Evolutionary conservation across 2,113 vertebrate genomes (phyloP).

Genomic region (Paradisaea rubra): DNA sequence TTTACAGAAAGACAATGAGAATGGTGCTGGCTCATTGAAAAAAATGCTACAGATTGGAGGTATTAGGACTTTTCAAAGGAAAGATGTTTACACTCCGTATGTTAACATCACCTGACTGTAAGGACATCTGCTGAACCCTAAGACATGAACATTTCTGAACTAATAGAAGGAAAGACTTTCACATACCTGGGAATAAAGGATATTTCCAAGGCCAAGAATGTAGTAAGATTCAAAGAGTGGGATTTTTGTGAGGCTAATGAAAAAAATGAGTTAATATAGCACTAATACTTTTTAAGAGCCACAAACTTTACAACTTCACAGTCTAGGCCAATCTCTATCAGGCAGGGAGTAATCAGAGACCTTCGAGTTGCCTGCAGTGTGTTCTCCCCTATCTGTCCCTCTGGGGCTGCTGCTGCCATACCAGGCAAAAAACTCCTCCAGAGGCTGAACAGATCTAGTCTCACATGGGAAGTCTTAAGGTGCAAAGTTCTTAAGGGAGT

Average conservation of each 20-base stretch:
- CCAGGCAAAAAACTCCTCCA: not conserved
- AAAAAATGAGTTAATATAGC: not conserved
- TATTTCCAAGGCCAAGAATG: not conserved
- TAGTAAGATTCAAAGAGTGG: not conserved
- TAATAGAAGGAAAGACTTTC: not conserved
- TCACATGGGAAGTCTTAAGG: not conserved
- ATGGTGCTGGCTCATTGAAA: not conserved
- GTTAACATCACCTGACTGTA: not conserved
- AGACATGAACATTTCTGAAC: not conserved
- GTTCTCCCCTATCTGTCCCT: not conserved
- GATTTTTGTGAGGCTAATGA: not conserved
- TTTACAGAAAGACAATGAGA: not conserved
- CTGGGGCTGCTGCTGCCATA: not conserved
- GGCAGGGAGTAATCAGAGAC: not conserved
- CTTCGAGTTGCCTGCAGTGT: not conserved
- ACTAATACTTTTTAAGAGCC: not conserved
- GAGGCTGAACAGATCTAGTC: not conserved
- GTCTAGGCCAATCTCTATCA: not conserved
- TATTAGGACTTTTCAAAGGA: not conserved
- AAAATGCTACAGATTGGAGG: rapidly evolving
- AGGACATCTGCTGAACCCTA: not conserved
- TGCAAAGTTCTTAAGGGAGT: not conserved
- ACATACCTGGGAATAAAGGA: not conserved
- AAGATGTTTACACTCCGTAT: not conserved
- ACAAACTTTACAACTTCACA: not conserved